Percentiles rank a stretch among this genome's conserved stretches.
These are phyloP conservation scores for Torymus auratus DNA, from an alignment of 2,888 invertebrate genomes.

Conservation along the genomic window DNA sequence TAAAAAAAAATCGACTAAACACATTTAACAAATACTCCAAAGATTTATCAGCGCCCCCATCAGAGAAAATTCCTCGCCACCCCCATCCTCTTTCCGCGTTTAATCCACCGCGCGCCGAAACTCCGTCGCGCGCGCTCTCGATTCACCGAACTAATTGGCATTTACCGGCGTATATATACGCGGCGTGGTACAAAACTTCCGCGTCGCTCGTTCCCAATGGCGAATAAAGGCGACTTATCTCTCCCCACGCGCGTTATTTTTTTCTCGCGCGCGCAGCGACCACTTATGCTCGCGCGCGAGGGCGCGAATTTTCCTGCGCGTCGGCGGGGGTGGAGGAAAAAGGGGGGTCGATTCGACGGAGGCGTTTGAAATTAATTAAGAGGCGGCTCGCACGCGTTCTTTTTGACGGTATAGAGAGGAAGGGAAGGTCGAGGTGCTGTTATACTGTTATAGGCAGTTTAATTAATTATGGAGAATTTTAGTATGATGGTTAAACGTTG, in stretches of 20 bases:
- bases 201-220: slow-evolving; percentile 67
- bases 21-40: not conserved
- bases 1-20: not conserved
- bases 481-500: not conserved
- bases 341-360: not conserved
- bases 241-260: slow-evolving; percentile 56
- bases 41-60: slow-evolving; percentile 15
- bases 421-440: not conserved
- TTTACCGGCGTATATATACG: slow-evolving; percentile 65
- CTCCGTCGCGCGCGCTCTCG: slow-evolving; percentile 54
- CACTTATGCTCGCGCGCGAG: slow-evolving; percentile 57
- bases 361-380: slow-evolving; percentile 27
- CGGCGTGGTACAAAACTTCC: slow-evolving; percentile 65
- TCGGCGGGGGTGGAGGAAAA: not conserved
- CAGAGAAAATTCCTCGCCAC: not conserved
- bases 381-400: not conserved
- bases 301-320: not conserved
- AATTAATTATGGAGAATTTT: not conserved
- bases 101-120: not conserved
- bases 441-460: no score
- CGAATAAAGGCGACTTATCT: slow-evolving; percentile 64
- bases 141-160: slow-evolving; percentile 69
- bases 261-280: slow-evolving; percentile 61
- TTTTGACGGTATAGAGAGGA: no score
- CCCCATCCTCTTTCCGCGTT: not conserved